Evolutionary conservation across 2,113 vertebrate genomes (phyloP), one percentile per base, ranked within the genome.

Genomic region (Butastur rufipennis): DNA sequence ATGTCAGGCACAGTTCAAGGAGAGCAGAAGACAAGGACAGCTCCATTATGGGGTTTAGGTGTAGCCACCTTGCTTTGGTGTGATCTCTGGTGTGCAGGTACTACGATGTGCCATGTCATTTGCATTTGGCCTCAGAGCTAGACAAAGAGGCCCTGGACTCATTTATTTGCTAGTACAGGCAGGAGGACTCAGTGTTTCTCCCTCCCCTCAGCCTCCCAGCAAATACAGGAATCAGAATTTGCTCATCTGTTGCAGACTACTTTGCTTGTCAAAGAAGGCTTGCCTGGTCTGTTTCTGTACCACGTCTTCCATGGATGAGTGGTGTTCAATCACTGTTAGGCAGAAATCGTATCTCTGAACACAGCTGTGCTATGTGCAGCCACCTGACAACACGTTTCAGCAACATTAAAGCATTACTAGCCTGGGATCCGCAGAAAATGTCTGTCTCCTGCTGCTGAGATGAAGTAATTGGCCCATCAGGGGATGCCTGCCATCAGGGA

Each of bases 381-480:
- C 77, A 96, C 91, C 94, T 96, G 92, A 92, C 88, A 96, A 67
- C 17, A 89, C 75, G 80, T 88, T 95, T 92, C 88, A 84, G 78
- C 86, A 91, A 79, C 42, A 81, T 91, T 95, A 95, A 95, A 79
- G 52, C 55, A 88, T 92, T 94, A 81, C 72, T 86, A 81, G 77
- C 56, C 83, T 45, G 45, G 31, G 61, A 93, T 81, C 47, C 48
- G 45, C 56, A 81, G 65, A 86, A 94, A 94, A 94, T 86, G 38
- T 84, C 63, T 86, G 72, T 83, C 58, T 95, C 55, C 40, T 88
- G 59, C 86, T 93, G 82, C 77, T 74, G 75, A 96, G 88, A 86
- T 67, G 63, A 93, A 95, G 80, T 93, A 97, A 97, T 90, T 94
- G 94, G 90, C 87, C 81, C 86, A 93, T 93, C 91, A 96, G 93